Base-by-base conservation (phyloP, 2,113 vertebrate genomes). In the Megaleporinus macrocephalus region DNA sequence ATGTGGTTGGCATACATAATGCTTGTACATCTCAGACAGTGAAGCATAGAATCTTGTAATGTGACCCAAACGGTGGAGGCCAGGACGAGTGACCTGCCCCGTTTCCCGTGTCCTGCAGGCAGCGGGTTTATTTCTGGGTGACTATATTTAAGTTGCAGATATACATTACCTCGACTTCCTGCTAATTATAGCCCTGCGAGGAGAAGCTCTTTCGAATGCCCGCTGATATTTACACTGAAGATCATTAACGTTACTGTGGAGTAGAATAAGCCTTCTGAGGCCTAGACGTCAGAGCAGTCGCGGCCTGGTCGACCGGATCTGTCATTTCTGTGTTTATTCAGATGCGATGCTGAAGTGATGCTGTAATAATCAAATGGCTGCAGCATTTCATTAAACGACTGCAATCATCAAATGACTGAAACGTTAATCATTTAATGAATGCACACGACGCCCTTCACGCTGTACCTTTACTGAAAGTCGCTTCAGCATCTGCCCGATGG, bases 91-190 rank as follows among this genome's bases (percentile, higher is more conserved):
- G 18, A 22, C 62, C 71, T 68, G 57, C 18, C 61, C 15, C 4
- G 47, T 49, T 84, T 57, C 0, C 27, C 22, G 1, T 20, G 69
- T 73, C 57, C 41, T 65, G 51, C 26, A 33, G 73, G 73, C 13
- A 59, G 26, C n/a, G n/a, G 49, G 71, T 14, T 62, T 81, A 68
- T 81, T 68, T 73, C 13, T 51, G 53, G 68, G 76, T 13, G 72
- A 59, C 83, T 81, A 77, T 84, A 81, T 77, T 84, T 81, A 79
- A 66, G 74, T 55, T 27, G 66, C 29, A 81, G 74, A 73, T 81
- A 73, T 81, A 81, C 33, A 77, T 74, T 82, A 74, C 79, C 76
- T 74, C 51, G 49, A 75, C 62, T 53, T 29, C 26, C 41, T 61
- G 63, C 84, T 82, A 85, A 75, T 74, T 70, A 14, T 62, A 76